A percentile compares a stretch with the other conserved stretches of the same genome.
These are phyloP conservation scores for Magallana nippona DNA, from an alignment of 2,888 invertebrate genomes.

Conservation along the genomic window DNA sequence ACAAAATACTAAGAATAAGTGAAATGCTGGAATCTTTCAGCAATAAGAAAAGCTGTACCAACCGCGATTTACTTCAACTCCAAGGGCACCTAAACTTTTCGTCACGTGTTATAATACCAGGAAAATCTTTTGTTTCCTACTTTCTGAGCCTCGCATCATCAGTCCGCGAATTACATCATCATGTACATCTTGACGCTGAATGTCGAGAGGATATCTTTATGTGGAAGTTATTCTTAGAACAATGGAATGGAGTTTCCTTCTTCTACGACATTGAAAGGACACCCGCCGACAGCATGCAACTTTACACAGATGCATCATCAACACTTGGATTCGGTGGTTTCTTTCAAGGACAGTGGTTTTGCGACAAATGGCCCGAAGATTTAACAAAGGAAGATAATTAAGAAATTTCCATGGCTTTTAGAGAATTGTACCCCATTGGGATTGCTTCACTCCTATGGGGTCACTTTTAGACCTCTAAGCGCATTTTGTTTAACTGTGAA, in stretches of 20 bases:
- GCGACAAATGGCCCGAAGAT: constrained; percentile 41
- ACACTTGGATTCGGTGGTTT: constrained; percentile 43
- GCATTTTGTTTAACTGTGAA: constrained; percentile 42
- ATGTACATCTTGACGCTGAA: constrained; percentile 44
- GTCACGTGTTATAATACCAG: constrained; percentile 43
- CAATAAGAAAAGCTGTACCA: constrained; percentile 32
- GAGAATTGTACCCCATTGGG: constrained; percentile 44
- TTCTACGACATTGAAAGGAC: constrained; percentile 34
- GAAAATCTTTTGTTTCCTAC: constrained; percentile 47
- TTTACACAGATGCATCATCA: constrained; percentile 45
- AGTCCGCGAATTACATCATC: constrained; percentile 44
- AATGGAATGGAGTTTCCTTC: constrained; percentile 41
- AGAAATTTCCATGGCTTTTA: constrained; percentile 40
- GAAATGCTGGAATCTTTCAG: constrained; percentile 25
- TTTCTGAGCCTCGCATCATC: constrained; percentile 44
- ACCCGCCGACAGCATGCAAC: not conserved
- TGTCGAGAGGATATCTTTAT: constrained; percentile 42
- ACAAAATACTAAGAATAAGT: constrained; percentile 35
- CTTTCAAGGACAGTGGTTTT: constrained; percentile 42
- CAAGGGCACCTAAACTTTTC: constrained; percentile 52
- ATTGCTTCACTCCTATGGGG: constrained; percentile 45
- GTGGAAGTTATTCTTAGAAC: constrained; percentile 30
- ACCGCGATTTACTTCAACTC: constrained; percentile 41
- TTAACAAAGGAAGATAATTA: constrained; percentile 4
- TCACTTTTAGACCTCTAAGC: constrained; percentile 18